A percentile compares a stretch with the other conserved stretches of the same genome.
Evolutionary conservation across 2,888 invertebrate species (phyloP).

Genomic region (Drosophila borealis): DNA sequence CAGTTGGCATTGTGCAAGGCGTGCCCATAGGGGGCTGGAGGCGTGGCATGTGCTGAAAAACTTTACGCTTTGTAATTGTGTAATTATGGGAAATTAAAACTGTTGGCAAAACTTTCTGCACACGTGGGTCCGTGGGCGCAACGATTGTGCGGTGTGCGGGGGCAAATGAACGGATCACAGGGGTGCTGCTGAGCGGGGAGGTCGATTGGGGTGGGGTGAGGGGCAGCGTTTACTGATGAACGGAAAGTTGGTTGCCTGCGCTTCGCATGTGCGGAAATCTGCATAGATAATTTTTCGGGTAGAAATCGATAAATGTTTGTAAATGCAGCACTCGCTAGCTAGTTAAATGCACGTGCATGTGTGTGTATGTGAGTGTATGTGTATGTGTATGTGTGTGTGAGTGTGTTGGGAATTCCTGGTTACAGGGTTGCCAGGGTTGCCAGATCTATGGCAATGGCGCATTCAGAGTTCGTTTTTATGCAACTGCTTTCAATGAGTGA

Average conservation of each 20-base stretch:
- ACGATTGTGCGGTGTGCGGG: conserved; percentile 13
- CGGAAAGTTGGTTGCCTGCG: conserved; percentile 57
- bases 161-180: neutral
- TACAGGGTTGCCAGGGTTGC: conserved; percentile 28
- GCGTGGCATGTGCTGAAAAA: conserved; percentile 77
- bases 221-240: conserved; percentile 26
- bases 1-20: conserved; percentile 76
- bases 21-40: conserved; percentile 51
- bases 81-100: conserved; percentile 81
- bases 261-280: conserved; percentile 64
- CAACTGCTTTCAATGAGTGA: conserved; percentile 79
- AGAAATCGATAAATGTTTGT: conserved; percentile 74
- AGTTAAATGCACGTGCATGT: conserved; percentile 5
- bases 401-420: conserved; percentile 9
- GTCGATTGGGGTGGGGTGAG: neutral
- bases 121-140: conserved; percentile 63
- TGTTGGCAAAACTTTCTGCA: conserved; percentile 80
- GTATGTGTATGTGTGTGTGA: neutral
- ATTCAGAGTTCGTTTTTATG: conserved; percentile 68
- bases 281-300: conserved; percentile 71
- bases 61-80: conserved; percentile 82
- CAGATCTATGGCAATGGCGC: conserved; percentile 32
- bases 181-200: neutral
- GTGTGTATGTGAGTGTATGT: neutral
- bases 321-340: conserved; percentile 53